Base-by-base conservation (phyloP, 2,797 vertebrate species). In the Microctenopoma lineatum region DNA sequence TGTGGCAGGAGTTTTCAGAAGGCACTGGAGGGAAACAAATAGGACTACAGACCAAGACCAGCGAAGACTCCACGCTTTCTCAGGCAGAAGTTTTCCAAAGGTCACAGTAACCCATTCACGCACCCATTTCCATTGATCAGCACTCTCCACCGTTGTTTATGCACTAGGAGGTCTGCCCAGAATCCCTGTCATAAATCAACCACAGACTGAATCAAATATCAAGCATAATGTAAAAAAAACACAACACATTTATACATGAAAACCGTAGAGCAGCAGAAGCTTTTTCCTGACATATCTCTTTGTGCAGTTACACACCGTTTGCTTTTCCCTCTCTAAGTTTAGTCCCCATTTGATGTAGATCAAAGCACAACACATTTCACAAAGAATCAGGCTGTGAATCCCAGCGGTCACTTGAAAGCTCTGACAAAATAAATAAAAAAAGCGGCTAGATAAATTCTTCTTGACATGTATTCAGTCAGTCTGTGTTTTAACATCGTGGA, bases 51-150 rank as follows among this genome's bases (percentile, higher is more conserved):
- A 70, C 36, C 34, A 60, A 68, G 76, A 81, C 69, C 72, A 62
- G 71, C 59, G 59, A 83, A 71, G 66, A 61, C 47, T 38, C 53
- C 71, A 75, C 57, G 53, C 77, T 83, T 83, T 76, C 77, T 73
- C 70, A 71, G 77, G 73, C 80, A 89, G 83, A 85, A 90, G 75
- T 80, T 88, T 77, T 81, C 54, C 77, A 87, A 91, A 92, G 92
- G 92, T 92, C 91, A 86, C 62, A 13, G 64, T 72, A 34, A 71
- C 54, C 80, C 75, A 81, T 87, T 91, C 81, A 67, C 61, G 66
- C 78, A 74, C 80, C 84, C 67, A 84, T 92, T 93, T 90, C 77
- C 90, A 92, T 86, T 90, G 90, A 92, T 93, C 89, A 91, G 84
- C 78, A 84, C 60, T 69, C 80, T 72, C 72, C 66, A 42, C 58